phyloP scores from a whole-genome alignment of 2,797 vertebrate genomes.

The Peromyscus attwateri region DNA sequence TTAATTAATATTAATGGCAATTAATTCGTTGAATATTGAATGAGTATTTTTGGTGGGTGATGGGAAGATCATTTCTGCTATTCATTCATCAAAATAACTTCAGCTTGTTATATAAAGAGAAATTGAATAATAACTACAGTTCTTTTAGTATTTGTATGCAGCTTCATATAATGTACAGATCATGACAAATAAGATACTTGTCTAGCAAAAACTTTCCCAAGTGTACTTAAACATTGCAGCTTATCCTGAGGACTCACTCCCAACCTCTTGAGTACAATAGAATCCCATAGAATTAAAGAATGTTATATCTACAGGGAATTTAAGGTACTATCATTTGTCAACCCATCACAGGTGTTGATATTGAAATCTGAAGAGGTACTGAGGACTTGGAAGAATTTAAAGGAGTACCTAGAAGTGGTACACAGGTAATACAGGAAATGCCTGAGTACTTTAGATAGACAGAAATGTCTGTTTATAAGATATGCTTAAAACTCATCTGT shows the following conservation, averaged over 20 bases:
- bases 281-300: not conserved
- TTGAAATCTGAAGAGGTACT: not conserved
- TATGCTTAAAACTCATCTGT: conserved; percentile 1
- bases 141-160: not conserved
- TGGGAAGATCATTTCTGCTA: not conserved
- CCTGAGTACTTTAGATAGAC: not conserved
- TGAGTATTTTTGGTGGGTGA: not conserved
- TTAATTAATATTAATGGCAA: not conserved
- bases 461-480: not conserved
- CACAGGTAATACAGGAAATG: not conserved
- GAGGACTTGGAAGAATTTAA: not conserved
- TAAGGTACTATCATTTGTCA: not conserved
- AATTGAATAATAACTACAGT: not conserved
- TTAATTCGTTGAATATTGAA: not conserved
- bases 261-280: not conserved
- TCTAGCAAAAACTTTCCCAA: not conserved
- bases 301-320: not conserved
- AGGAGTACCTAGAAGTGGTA: not conserved
- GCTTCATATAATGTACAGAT: not conserved
- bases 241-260: not conserved
- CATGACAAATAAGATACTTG: not conserved
- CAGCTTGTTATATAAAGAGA: not conserved
- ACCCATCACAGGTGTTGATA: not conserved
- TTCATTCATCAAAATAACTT: not conserved
- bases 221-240: not conserved